A percentile compares a stretch with the other conserved stretches of the same genome.
Evolutionary conservation across 2,113 vertebrate genomes (phyloP).

Genomic region (Cynopterus brachyotis): DNA sequence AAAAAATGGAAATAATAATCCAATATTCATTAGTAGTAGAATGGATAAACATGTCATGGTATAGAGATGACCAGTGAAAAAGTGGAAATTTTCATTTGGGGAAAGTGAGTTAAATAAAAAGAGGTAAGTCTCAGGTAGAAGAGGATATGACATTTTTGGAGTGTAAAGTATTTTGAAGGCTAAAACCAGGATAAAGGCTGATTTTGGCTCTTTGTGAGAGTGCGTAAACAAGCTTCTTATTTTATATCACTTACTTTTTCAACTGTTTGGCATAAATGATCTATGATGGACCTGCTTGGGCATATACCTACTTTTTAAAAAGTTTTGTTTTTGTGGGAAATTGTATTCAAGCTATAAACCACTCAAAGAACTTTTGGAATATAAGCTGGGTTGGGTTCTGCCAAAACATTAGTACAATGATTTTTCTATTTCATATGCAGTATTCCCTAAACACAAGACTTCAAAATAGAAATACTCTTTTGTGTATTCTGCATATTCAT

Average conservation of each 20-base stretch:
- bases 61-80: background rate
- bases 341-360: background rate
- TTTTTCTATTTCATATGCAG: background rate
- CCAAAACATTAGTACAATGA: background rate
- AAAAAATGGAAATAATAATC: background rate
- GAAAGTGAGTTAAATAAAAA: background rate
- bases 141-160: background rate
- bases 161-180: background rate
- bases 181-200: background rate
- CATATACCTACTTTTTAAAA: background rate
- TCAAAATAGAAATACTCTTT: background rate
- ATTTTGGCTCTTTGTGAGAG: background rate
- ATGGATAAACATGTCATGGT: background rate
- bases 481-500: background rate
- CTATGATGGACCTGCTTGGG: background rate
- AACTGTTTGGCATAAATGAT: background rate
- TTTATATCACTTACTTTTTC: background rate
- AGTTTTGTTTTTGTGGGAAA: background rate
- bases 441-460: background rate
- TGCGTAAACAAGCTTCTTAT: background rate
- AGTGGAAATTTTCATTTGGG: background rate
- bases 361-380: background rate
- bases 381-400: background rate
- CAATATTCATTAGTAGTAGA: background rate
- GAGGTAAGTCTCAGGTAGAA: background rate